Evolutionary conservation across 2,888 invertebrate species (phyloP).

Genomic region (Ceriagrion tenellum): DNA sequence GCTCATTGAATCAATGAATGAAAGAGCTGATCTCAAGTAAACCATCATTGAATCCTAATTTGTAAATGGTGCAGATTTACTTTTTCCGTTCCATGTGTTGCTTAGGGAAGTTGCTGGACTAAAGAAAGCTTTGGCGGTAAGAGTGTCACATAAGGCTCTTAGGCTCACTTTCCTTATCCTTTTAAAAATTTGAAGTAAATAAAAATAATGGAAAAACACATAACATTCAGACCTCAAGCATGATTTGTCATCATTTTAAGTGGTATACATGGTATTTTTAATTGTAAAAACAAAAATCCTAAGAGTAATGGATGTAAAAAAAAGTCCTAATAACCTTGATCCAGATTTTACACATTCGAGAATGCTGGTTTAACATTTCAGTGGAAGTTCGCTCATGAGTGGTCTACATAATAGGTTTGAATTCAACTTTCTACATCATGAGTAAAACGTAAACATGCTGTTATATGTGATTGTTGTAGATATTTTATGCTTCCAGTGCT

Average conservation of each 20-base stretch:
- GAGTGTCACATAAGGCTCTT: conserved; percentile 37
- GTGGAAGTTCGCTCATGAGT: not conserved
- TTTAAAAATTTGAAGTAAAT: not conserved
- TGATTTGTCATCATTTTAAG: conserved; percentile 51
- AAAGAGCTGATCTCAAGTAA: not conserved
- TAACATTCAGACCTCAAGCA: conserved; percentile 58
- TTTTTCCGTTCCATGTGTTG: conserved; percentile 19
- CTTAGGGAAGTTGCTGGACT: conserved; percentile 47
- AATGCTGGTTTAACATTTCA: not conserved
- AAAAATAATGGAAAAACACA: not conserved
- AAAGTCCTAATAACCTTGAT: conserved; percentile 7
- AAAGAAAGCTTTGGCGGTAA: not conserved
- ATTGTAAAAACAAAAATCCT: conserved; percentile 9
- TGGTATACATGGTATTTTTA: conserved; percentile 30
- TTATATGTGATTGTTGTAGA: conserved; percentile 49
- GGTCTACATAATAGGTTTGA: not conserved
- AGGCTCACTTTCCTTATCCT: conserved; percentile 45
- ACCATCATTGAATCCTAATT: not conserved
- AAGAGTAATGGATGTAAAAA: conserved; percentile 12
- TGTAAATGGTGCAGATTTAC: conserved; percentile 56
- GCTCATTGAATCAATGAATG: conserved; percentile 75
- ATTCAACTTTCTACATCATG: not conserved
- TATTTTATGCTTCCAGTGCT: conserved; percentile 63
- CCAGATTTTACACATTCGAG: not conserved
- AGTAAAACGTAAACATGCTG: conserved; percentile 3